A percentile compares a stretch with the other conserved stretches of the same genome.
phyloP scores from a whole-genome alignment of 2,888 invertebrate species.

The Euplagia quadripunctaria region DNA sequence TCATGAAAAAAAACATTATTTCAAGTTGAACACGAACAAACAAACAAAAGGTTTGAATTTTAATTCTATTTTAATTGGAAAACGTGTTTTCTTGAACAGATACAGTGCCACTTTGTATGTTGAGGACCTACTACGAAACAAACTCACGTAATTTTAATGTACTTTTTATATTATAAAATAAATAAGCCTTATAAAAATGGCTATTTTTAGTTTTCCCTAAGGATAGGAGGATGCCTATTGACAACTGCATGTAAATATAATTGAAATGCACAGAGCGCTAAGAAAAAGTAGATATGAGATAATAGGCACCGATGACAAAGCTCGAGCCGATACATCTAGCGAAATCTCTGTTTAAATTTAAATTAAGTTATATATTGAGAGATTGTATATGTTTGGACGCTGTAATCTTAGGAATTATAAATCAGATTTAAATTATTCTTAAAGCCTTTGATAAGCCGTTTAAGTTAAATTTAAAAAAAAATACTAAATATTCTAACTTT shows the following conservation, averaged over 20 bases:
- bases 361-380: too few species aligned
- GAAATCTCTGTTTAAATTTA: too few species aligned
- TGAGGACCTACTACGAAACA: constrained; percentile 7
- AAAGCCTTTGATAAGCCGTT: too few species aligned
- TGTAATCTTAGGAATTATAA: too few species aligned
- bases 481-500: too few species aligned
- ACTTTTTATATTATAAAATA: not conserved
- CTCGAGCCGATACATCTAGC: too few species aligned
- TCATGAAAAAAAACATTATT: not conserved
- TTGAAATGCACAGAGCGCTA: not conserved
- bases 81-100: constrained; percentile 47
- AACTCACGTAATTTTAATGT: not conserved
- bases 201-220: too few species aligned
- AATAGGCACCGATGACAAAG: not conserved
- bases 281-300: not conserved
- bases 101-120: constrained; percentile 11
- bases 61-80: constrained; percentile 56
- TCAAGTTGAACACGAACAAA: constrained; percentile 24
- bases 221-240: too few species aligned
- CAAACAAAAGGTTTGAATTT: constrained; percentile 30
- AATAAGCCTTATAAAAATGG: not conserved
- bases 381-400: too few species aligned
- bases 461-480: too few species aligned
- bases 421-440: too few species aligned
- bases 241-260: too few species aligned